Percentiles rank a stretch among this genome's conserved stretches.
phyloP scores from a whole-genome alignment of 30 jellyfish, hydroid and myxozoan species.

The Morbakka virulenta region DNA sequence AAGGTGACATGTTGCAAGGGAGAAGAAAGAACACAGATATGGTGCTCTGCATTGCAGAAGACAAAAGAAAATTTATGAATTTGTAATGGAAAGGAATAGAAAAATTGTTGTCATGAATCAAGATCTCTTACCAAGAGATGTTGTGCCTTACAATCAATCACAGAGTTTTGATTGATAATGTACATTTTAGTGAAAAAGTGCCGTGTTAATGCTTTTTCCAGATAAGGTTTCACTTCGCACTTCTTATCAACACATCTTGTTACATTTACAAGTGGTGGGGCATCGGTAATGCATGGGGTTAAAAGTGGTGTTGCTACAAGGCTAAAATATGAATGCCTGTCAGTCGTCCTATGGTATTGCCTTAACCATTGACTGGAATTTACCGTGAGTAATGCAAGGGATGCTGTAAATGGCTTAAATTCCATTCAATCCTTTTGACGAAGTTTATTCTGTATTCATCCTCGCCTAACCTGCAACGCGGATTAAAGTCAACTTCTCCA shows the following conservation, averaged over 20 bases:
- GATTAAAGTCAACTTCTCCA: neutral
- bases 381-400: slow-evolving; percentile 7
- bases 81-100: neutral
- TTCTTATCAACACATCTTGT: slow-evolving; percentile 34
- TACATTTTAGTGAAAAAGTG: neutral
- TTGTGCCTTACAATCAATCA: slow-evolving; percentile 7
- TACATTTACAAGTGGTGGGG: slow-evolving; percentile 51
- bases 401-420: slow-evolving; percentile 29
- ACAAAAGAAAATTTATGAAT: neutral
- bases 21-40: slow-evolving; percentile 29
- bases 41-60: slow-evolving; percentile 24
- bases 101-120: slow-evolving; percentile 14
- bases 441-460: slow-evolving; percentile 21
- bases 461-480: slow-evolving; percentile 24
- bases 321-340: slow-evolving; percentile 36
- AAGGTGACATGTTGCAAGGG: slow-evolving; percentile 28
- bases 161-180: slow-evolving; percentile 4
- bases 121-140: slow-evolving; percentile 24
- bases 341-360: slow-evolving; percentile 23
- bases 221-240: neutral
- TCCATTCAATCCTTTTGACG: slow-evolving; percentile 7
- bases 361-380: slow-evolving; percentile 18
- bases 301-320: slow-evolving; percentile 30
- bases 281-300: slow-evolving; percentile 41
- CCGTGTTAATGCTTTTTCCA: slow-evolving; percentile 8